Conservation (phyloP, 2,888 invertebrate species). For the Cheilosia scutellata region DNA sequence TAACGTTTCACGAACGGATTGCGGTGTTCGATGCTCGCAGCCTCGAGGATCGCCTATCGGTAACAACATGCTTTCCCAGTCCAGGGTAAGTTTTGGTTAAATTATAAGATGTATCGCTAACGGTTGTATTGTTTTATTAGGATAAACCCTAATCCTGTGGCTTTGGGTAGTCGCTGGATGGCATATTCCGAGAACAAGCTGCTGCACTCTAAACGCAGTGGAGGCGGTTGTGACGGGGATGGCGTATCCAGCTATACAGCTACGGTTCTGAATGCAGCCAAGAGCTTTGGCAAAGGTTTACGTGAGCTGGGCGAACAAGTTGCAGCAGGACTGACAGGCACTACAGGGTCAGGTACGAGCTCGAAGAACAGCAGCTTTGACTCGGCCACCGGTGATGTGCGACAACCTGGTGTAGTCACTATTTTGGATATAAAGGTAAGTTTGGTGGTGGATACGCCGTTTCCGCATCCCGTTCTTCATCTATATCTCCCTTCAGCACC, state of each 20-base stretch:
- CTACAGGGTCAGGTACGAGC: conserved; percentile 82
- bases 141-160: conserved; percentile 90
- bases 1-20: conserved; percentile 95
- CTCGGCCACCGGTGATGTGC: conserved; percentile 85
- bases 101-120: neutral
- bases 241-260: conserved; percentile 96
- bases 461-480: neutral
- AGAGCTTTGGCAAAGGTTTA: conserved; percentile 95
- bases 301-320: conserved; percentile 96
- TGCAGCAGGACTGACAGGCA: conserved; percentile 94
- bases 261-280: conserved; percentile 96
- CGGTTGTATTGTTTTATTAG: conserved; percentile 76
- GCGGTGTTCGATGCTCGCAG: conserved; percentile 96
- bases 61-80: conserved; percentile 95
- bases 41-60: conserved; percentile 93
- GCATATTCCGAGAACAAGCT: conserved; percentile 95
- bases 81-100: conserved; percentile 86
- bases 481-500: conserved; percentile 78
- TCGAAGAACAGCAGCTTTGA: conserved; percentile 85
- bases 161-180: conserved; percentile 93
- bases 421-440: conserved; percentile 92
- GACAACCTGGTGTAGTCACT: conserved; percentile 95
- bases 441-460: neutral
- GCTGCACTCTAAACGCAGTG: conserved; percentile 90
- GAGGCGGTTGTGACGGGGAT: conserved; percentile 93